phyloP scores from a whole-genome alignment of 2,888 invertebrate genomes.

The Leucozona laternaria region DNA sequence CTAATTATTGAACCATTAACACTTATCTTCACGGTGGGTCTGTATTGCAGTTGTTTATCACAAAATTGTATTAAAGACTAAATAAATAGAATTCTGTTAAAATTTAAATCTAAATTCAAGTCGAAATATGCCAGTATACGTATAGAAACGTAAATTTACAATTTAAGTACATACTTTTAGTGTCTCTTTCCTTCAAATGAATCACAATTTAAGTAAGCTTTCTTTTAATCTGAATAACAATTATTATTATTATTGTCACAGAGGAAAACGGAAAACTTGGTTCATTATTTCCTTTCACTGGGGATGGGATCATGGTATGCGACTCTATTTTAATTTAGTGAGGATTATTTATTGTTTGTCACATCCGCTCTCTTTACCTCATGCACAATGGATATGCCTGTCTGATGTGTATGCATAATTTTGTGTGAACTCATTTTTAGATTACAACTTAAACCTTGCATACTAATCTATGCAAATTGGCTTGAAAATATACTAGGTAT shows the following conservation, averaged over 20 bases:
- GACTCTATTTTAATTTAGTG: conserved; percentile 3
- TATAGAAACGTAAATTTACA: too few relatives aligned
- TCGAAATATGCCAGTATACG: too few relatives aligned
- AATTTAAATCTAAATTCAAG: too few relatives aligned
- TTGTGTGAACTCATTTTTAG: conserved; percentile 39
- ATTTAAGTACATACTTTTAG: too few relatives aligned
- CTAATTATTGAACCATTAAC: too few relatives aligned
- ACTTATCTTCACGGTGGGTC: too few relatives aligned
- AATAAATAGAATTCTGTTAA: too few relatives aligned
- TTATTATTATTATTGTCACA: conserved; percentile 21
- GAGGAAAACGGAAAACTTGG: not conserved
- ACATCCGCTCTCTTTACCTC: conserved; percentile 23
- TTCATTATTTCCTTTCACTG: not conserved
- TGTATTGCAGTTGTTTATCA: too few relatives aligned
- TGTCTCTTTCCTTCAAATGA: not conserved
- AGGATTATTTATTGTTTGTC: conserved; percentile 42
- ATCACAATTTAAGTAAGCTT: conserved; percentile 6
- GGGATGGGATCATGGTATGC: too few relatives aligned
- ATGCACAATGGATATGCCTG: not conserved
- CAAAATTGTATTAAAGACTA: too few relatives aligned
- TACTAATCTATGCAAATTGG: conserved; percentile 70
- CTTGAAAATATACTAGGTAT: conserved; percentile 43
- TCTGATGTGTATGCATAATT: not conserved
- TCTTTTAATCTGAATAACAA: conserved; percentile 8
- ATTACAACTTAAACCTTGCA: conserved; percentile 56